Evolutionary conservation across 2,888 invertebrate genomes (phyloP).

Genomic region (Ornithoptera alexandrae): DNA sequence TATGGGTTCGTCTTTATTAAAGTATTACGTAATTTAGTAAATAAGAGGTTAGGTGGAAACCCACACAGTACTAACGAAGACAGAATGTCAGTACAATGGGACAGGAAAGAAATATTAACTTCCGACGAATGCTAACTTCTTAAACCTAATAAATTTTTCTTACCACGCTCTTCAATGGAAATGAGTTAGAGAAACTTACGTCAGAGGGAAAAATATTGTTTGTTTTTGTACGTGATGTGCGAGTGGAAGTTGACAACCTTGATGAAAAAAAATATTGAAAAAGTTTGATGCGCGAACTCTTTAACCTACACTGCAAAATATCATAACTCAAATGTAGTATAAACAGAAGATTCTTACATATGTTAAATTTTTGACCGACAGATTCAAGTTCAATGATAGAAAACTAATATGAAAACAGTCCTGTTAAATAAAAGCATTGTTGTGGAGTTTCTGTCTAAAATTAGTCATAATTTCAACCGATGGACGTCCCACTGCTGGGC

Average conservation of each 20-base stretch:
- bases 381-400: not conserved
- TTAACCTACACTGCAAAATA: slow-evolving; percentile 28
- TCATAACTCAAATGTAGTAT: not conserved
- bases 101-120: slow-evolving; percentile 48
- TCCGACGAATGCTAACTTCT: slow-evolving; percentile 41
- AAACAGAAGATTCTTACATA: not conserved
- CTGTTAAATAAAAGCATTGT: too few relatives aligned
- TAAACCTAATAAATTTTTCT: slow-evolving; percentile 55
- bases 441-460: too few relatives aligned
- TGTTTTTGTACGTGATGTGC: slow-evolving; percentile 65
- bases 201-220: slow-evolving; percentile 61
- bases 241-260: slow-evolving; percentile 60
- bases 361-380: not conserved
- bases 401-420: not conserved
- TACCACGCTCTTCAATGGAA: slow-evolving; percentile 57
- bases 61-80: slow-evolving; percentile 66
- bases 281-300: slow-evolving; percentile 55
- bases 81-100: slow-evolving; percentile 45
- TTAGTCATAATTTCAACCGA: too few relatives aligned
- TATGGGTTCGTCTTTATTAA: not conserved
- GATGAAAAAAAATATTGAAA: slow-evolving; percentile 73
- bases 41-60: slow-evolving; percentile 60
- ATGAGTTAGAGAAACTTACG: slow-evolving; percentile 64
- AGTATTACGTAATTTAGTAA: slow-evolving; percentile 46
- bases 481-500: too few relatives aligned